These are phyloP conservation scores for Labrus mixtus DNA, from an alignment of 2,113 vertebrate species.

Conservation along the genomic window DNA sequence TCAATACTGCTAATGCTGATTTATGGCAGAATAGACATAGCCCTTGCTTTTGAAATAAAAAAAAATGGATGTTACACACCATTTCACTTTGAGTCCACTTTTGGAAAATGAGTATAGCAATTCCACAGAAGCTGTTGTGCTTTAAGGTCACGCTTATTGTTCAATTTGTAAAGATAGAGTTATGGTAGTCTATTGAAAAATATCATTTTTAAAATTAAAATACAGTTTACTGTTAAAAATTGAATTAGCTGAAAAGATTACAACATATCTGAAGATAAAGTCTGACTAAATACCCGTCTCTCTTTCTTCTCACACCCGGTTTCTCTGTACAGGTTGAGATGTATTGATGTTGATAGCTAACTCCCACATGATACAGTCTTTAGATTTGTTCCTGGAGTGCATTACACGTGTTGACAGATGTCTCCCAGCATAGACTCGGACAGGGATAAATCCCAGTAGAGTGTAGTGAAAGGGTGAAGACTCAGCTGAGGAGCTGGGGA, in stretches of 20 bases:
- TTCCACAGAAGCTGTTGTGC: background rate
- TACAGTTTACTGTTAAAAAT: conserved; percentile 2
- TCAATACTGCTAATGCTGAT: conserved; percentile 49
- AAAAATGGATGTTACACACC: conserved; percentile 12
- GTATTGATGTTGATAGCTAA: conserved; percentile 67
- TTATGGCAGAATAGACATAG: conserved; percentile 41
- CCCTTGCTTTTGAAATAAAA: conserved; percentile 34
- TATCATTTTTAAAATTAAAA: background rate
- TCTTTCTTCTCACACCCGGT: background rate
- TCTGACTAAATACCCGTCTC: background rate
- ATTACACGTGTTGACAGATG: conserved; percentile 80
- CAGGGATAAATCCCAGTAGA: conserved; percentile 67
- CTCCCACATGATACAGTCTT: conserved; percentile 58
- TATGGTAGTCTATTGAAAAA: conserved; percentile 17
- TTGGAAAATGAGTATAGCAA: conserved; percentile 6
- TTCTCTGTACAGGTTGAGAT: conserved; percentile 50
- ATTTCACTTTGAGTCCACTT: conserved; percentile 28
- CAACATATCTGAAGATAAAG: background rate
- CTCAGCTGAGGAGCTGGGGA: conserved; percentile 57
- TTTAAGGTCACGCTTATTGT: conserved; percentile 5
- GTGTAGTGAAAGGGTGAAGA: conserved; percentile 66
- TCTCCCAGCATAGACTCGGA: conserved; percentile 67
- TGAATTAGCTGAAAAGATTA: conserved; percentile 1
- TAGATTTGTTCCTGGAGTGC: conserved; percentile 69
- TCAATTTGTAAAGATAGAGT: conserved; percentile 4